These are phyloP conservation scores for Myotis myotis DNA, from an alignment of 2,797 vertebrate genomes.

Conservation along the genomic window DNA sequence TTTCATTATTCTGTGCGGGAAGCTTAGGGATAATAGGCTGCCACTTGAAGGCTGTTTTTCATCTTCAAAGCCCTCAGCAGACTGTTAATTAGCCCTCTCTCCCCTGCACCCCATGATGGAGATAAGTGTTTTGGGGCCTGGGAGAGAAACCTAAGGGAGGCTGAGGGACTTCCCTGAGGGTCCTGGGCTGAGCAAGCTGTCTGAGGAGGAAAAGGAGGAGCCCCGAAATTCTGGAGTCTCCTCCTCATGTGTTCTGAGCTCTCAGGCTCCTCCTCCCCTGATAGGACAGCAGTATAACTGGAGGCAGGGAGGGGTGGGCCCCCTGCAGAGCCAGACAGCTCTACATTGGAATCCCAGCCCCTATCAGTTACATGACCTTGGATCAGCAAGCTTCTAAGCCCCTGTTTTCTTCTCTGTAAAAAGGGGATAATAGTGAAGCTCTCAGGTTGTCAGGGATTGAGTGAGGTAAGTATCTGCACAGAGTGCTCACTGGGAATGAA, in stretches of 20 bases:
- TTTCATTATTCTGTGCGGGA: constrained; percentile 25
- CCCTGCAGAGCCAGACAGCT: neutral
- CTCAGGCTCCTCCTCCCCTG: neutral
- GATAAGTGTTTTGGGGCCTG: neutral
- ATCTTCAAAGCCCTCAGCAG: constrained; percentile 65
- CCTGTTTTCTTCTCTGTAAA: neutral
- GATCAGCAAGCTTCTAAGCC: too few relatives aligned
- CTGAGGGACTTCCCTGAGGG: neutral
- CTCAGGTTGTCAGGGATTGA: neutral
- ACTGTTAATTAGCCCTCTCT: constrained; percentile 56
- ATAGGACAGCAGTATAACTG: neutral
- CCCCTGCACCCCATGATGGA: neutral
- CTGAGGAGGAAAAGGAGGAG: neutral
- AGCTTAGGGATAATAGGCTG: constrained; percentile 45
- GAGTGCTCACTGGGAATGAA: neutral
- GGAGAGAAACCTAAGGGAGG: neutral
- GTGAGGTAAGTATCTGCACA: neutral
- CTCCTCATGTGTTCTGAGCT: neutral
- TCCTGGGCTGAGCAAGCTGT: neutral
- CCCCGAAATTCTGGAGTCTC: neutral
- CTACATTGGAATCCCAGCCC: neutral
- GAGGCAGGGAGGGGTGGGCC: neutral
- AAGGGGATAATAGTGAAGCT: neutral
- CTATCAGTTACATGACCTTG: neutral
- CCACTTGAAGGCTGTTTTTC: constrained; percentile 60